phyloP scores from a whole-genome alignment of 2,888 invertebrate genomes.

The Eilema caniola region DNA sequence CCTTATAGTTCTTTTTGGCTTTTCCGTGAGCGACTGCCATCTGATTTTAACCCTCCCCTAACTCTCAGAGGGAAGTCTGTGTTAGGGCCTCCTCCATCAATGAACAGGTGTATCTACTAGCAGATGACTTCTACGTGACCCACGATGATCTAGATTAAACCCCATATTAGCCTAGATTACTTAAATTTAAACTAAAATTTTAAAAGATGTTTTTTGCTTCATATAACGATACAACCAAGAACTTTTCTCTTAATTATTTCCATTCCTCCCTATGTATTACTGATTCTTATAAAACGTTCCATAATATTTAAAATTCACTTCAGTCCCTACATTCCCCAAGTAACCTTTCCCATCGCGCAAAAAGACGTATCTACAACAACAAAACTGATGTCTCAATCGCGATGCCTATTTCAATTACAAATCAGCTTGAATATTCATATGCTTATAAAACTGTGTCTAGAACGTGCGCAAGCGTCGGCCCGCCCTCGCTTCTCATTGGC shows the following conservation, averaged over 20 bases:
- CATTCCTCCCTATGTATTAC: not conserved
- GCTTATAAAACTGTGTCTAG: slow-evolving; percentile 62
- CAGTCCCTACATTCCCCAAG: slow-evolving; percentile 13
- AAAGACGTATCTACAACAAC: slow-evolving; percentile 30
- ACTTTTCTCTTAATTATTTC: not conserved
- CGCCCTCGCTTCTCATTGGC: slow-evolving; percentile 81
- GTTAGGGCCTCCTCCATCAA: too few species aligned
- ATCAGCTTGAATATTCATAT: slow-evolving; percentile 76
- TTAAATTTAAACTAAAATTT: not conserved
- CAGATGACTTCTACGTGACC: too few species aligned
- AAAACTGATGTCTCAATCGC: slow-evolving; percentile 48
- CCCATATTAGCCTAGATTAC: too few species aligned
- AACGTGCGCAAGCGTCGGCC: slow-evolving; percentile 78
- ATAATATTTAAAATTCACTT: slow-evolving; percentile 27
- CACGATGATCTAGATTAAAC: too few species aligned
- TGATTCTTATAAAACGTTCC: slow-evolving; percentile 17
- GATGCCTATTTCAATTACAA: slow-evolving; percentile 50
- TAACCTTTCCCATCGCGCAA: slow-evolving; percentile 43
- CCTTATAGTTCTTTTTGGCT: too few species aligned
- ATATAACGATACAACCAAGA: too few species aligned
- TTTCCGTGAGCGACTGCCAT: too few species aligned
- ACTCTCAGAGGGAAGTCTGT: too few species aligned
- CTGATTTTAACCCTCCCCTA: too few species aligned
- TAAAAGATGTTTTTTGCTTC: not conserved
- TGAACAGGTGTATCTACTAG: too few species aligned